Evolutionary conservation across 2,888 invertebrate species (phyloP).

Genomic region (Peribatodes rhomboidaria): DNA sequence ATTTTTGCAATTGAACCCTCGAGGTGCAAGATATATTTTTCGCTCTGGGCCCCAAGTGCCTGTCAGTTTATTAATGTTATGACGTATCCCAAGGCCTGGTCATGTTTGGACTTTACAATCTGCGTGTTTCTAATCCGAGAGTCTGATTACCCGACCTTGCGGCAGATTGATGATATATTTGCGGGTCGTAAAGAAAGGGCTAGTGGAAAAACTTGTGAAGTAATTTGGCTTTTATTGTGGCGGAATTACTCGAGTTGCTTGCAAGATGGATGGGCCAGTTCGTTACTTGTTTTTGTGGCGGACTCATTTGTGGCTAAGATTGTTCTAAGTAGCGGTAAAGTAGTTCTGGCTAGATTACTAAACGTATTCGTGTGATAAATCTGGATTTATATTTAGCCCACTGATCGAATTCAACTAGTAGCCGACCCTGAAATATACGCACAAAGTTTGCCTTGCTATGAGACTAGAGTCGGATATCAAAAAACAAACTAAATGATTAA

Average conservation of each 20-base stretch:
- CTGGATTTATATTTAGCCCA: too few species aligned
- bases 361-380: too few species aligned
- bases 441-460: too few species aligned
- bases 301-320: conserved; percentile 10
- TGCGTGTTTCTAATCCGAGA: conserved; percentile 25
- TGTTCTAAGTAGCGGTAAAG: conserved; percentile 5
- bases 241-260: conserved; percentile 35
- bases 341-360: conserved; percentile 1
- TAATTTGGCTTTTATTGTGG: conserved; percentile 40
- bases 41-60: too few species aligned
- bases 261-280: conserved; percentile 32
- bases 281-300: conserved; percentile 31
- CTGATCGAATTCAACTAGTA: too few species aligned
- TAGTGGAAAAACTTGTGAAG: conserved; percentile 42
- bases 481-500: too few species aligned
- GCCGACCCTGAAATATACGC: too few species aligned
- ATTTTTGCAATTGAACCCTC: too few species aligned
- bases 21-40: too few species aligned
- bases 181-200: conserved; percentile 46
- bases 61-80: too few species aligned
- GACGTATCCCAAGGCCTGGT: too few species aligned
- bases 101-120: not conserved
- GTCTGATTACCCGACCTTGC: conserved; percentile 63
- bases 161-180: conserved; percentile 63
- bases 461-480: too few species aligned